Evolutionary conservation across 1,140 invertebrate species (phyloP), one percentile per base, ranked within the genome.

Genomic region (Uloborus diversus): DNA sequence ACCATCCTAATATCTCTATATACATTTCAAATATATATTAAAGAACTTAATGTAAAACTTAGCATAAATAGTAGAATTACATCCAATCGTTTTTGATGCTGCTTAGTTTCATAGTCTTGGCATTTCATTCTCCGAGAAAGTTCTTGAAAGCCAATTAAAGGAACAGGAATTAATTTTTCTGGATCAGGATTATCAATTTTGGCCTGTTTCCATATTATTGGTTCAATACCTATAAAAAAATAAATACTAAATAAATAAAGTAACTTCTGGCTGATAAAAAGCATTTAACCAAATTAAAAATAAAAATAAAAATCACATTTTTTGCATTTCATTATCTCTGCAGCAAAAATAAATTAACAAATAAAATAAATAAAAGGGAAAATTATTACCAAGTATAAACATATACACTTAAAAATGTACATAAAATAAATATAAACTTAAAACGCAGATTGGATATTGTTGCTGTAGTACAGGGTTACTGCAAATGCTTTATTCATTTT

Each of bases 141-240:
- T 86, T 94, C 91, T 56, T 89, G 88, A 84, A 98, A 97, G 0
- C 97, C 96, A 81, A 98, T 91, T 86, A 98, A 93, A 2, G 96
- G 94, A 3, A 96, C 93, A 0, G 96, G 96, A 83, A 98, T 93
- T 69, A 96, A 94, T 82, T 92, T 91, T 33, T 91, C 90, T 9
- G 94, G 90, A 87, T 98, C 93, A 0, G 96, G 96, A 88, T 98
- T 99, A 84, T 98, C 95, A 28, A 93, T 85, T 85, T 96, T 95
- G 0, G 96, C 96, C 86, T 97, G 95, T 84, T 89, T 85, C 89
- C 89, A 90, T 47, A 90, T 80, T 27, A 88, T 83, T 28, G 87
- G 87, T 84, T 90, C 88, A 70, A 89, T 88, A 11, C 89, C 89
- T 88, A 80, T 3, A 81, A 79, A 53, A n/a, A 66, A 47, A 17